phyloP scores from a whole-genome alignment of 1,140 invertebrate genomes.

The Listronotus bonariensis region DNA sequence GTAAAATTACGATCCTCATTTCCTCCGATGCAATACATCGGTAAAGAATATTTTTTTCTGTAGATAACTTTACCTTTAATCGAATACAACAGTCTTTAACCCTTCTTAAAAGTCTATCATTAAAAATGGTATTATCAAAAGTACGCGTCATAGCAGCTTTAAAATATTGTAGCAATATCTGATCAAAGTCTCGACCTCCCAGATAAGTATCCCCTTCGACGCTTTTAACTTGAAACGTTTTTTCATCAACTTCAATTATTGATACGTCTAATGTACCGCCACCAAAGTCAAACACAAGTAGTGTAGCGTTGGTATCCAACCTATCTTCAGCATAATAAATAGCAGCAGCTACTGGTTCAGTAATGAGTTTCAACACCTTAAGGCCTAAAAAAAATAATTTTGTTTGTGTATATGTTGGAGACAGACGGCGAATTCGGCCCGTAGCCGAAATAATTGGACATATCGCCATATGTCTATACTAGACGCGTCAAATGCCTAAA shows the following conservation, averaged over 20 bases:
- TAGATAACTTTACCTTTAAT: conserved; percentile 21
- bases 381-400: conserved; percentile 53
- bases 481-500: too few species aligned
- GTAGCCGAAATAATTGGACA: too few species aligned
- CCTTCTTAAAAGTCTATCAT: conserved; percentile 18
- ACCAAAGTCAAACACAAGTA: conserved; percentile 66
- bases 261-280: conserved; percentile 82
- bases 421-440: too few species aligned
- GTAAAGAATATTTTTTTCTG: conserved; percentile 5
- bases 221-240: conserved; percentile 68
- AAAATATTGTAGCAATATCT: conserved; percentile 55
- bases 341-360: conserved; percentile 72
- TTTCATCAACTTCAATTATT: conserved; percentile 74
- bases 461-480: too few species aligned
- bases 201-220: conserved; percentile 71
- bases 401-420: too few species aligned
- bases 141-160: not conserved
- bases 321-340: conserved; percentile 60
- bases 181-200: conserved; percentile 74
- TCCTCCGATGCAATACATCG: conserved; percentile 58
- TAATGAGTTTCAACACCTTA: conserved; percentile 66
- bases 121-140: not conserved
- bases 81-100: not conserved
- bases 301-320: conserved; percentile 50
- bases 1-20: conserved; percentile 60